These are phyloP conservation scores for Venusia cambrica DNA, from an alignment of 2,888 invertebrate species.

Conservation along the genomic window DNA sequence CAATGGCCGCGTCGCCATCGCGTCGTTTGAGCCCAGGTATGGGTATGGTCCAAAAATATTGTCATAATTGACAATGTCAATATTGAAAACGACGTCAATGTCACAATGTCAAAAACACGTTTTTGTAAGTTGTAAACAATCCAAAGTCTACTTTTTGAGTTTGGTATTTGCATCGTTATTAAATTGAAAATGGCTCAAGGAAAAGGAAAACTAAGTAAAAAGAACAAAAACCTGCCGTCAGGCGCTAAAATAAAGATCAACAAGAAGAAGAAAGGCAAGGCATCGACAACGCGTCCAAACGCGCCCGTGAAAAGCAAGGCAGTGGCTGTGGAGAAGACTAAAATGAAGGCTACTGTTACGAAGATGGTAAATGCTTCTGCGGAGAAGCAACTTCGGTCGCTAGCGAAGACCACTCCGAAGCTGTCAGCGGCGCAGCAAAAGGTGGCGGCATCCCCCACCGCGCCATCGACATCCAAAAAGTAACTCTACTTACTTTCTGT, in stretches of 20 bases:
- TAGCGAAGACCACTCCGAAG: constrained; percentile 75
- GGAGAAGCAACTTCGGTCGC: constrained; percentile 83
- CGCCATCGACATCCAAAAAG: constrained; percentile 55
- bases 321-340: constrained; percentile 77
- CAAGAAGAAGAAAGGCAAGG: constrained; percentile 70
- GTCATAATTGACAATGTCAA: too few species aligned
- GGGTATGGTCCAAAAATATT: too few species aligned
- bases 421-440: constrained; percentile 73
- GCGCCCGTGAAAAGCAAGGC: constrained; percentile 85
- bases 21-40: too few species aligned
- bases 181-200: constrained; percentile 84
- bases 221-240: constrained; percentile 82
- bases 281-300: constrained; percentile 82
- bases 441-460: constrained; percentile 65
- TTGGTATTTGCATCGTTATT: constrained; percentile 3
- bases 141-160: too few species aligned
- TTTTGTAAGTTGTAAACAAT: too few species aligned
- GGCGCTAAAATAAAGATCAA: constrained; percentile 69
- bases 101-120: constrained; percentile 6
- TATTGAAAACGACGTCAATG: too few species aligned
- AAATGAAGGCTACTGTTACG: constrained; percentile 84
- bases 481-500: constrained; percentile 17
- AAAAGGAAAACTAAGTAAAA: constrained; percentile 76
- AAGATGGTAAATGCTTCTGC: constrained; percentile 86
- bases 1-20: too few species aligned